Percentiles rank a stretch among this genome's conserved stretches.
phyloP scores from a whole-genome alignment of 2,113 vertebrate genomes.

The Cephalopterus ornatus region DNA sequence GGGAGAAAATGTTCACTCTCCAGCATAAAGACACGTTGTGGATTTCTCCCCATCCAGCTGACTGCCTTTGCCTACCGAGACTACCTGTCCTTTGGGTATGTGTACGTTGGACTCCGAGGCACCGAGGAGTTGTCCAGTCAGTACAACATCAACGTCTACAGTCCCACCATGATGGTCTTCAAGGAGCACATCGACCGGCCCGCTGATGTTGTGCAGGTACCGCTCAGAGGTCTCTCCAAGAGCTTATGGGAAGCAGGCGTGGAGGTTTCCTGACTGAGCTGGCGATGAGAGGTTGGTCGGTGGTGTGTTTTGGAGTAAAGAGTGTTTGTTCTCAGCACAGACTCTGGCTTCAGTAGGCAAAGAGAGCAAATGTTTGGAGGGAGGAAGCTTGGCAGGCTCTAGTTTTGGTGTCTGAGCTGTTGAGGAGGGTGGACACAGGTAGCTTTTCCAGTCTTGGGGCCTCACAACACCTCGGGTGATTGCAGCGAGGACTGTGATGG shows the following conservation, averaged over 20 bases:
- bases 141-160: conserved; percentile 88
- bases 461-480: background rate
- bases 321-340: background rate
- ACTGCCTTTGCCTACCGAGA: conserved; percentile 91
- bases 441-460: background rate
- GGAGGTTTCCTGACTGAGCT: fast-evolving
- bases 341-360: background rate
- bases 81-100: conserved; percentile 91
- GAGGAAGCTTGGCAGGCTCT: background rate
- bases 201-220: conserved; percentile 88
- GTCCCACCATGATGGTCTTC: conserved; percentile 89
- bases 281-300: fast-evolving
- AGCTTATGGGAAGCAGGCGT: fast-evolving
- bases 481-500: fast-evolving
- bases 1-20: background rate
- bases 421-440: background rate
- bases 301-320: background rate
- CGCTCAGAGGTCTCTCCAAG: background rate
- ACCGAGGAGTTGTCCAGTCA: conserved; percentile 81
- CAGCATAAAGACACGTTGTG: fast-evolving
- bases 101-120: conserved; percentile 84
- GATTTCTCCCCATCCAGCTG: conserved; percentile 70
- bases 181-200: conserved; percentile 87
- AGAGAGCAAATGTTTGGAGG: background rate
- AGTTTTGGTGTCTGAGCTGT: background rate